A percentile compares a stretch with the other conserved stretches of the same genome.
Evolutionary conservation across 37 sponge, comb jelly and placozoan genomes (phyloP).

Genomic region (Haliclona indistincta): DNA sequence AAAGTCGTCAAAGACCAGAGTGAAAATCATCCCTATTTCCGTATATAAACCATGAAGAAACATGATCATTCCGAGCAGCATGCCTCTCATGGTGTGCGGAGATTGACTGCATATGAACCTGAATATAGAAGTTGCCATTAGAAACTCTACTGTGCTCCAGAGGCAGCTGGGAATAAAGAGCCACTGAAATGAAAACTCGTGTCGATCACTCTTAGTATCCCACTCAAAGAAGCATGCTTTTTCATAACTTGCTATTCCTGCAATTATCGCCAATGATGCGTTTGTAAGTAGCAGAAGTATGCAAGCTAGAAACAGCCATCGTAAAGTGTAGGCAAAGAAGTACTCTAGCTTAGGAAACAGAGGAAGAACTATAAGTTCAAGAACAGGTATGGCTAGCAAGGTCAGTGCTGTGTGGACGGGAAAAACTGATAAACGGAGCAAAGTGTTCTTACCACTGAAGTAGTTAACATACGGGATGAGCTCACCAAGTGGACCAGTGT

Average conservation of each 20-base stretch:
- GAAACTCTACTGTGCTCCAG: neutral
- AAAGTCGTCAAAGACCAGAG: neutral
- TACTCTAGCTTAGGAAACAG: constrained; percentile 6
- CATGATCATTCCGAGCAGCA: neutral
- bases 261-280: neutral
- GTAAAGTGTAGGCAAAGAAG: neutral
- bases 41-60: neutral
- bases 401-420: neutral
- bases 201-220: neutral
- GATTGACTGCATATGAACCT: constrained; percentile 7
- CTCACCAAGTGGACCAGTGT: neutral
- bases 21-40: neutral
- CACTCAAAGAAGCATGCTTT: neutral
- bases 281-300: neutral
- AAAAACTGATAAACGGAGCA: too few species aligned
- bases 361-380: neutral
- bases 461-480: neutral
- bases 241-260: neutral
- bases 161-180: neutral
- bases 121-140: neutral
- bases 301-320: neutral
- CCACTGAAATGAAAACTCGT: neutral
- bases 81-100: constrained; percentile 2
- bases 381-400: neutral
- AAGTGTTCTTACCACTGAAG: too few species aligned